Evolutionary conservation across 2,888 invertebrate genomes (phyloP), one percentile per base, ranked within the genome.

Genomic region (Saturnia pavonia): DNA sequence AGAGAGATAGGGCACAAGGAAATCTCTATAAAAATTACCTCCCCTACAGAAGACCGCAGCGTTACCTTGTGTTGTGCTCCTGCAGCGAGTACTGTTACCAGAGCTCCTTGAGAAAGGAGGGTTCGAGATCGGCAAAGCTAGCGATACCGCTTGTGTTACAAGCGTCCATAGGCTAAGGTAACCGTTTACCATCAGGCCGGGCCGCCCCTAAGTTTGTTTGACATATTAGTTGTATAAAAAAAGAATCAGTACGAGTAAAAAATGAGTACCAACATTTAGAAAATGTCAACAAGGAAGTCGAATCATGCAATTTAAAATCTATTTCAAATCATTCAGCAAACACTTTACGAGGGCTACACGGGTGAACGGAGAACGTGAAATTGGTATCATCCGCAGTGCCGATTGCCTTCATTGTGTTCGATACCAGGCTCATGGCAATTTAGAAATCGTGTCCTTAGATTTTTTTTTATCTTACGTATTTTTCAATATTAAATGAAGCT

Each of bases 361-460:
- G 54, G 67, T 70, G 68, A 51, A 69, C 69, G 68, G 73, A 48
- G 27, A 73, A 71, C 72, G 68, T 75, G 72, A 77, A 79, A 80
- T 79, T 79, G 77, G 74, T 76, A 74, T 73, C 79, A 74, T 80
- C 72, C 75, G 75, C 70, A 74, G 72, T 69, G 72, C 68, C 72
- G 67, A 69, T 66, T 69, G n/a, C 11, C 0, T 63, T n/a, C n/a
- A 27, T 67, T 43, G 43, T 48, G 27, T 67, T 27, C 43, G 45
- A 45, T 27, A 22, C 45, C 43, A 34, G 54, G 40, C 12, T 19
- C 65, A 0, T 65, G 25, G 14, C 27, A 60, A 60, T 60, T 60
- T 60, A 60, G 27, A 14, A 22, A 67, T 67, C 48, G 16, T 14
- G 48, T 11, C 48, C 48, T 48, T 25, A 25, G 8, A 48, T 67